A percentile compares a stretch with the other conserved stretches of the same genome.
Conservation (phyloP, 1,140 invertebrate species). For the Hirudo medicinalis region DNA sequence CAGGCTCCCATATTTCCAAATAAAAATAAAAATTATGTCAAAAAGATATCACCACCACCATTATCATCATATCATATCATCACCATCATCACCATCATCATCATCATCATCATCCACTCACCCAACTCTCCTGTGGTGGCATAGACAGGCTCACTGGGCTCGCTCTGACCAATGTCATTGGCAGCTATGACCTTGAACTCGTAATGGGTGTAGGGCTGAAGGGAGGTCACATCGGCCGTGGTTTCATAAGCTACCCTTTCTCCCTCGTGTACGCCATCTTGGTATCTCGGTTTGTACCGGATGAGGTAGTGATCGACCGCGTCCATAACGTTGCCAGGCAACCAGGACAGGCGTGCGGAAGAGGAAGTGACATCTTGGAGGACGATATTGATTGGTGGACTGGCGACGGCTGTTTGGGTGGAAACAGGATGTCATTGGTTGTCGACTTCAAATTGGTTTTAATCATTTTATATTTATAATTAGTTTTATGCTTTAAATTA, state of each 20-base stretch:
- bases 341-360: slow-evolving; percentile 77
- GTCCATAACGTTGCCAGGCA: slow-evolving; percentile 61
- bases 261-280: slow-evolving; percentile 39
- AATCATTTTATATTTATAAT: too few species aligned
- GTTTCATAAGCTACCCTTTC: slow-evolving; percentile 76
- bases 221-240: slow-evolving; percentile 73
- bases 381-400: slow-evolving; percentile 70
- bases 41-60: too few species aligned
- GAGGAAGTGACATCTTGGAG: slow-evolving; percentile 82
- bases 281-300: slow-evolving; percentile 79
- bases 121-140: slow-evolving; percentile 90
- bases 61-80: too few species aligned
- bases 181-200: slow-evolving; percentile 89
- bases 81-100: too few species aligned
- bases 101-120: slow-evolving; percentile 46
- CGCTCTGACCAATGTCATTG: slow-evolving; percentile 77
- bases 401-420: slow-evolving; percentile 44
- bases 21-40: too few species aligned
- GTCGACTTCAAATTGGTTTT: too few species aligned
- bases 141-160: slow-evolving; percentile 65
- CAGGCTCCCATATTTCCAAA: too few species aligned
- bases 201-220: slow-evolving; percentile 84
- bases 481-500: too few species aligned
- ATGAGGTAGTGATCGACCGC: slow-evolving; percentile 86
- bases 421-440: too few species aligned